Evolutionary conservation across 2,888 invertebrate species (phyloP), one percentile per base, ranked within the genome.

Genomic region (Elmis aenea): DNA sequence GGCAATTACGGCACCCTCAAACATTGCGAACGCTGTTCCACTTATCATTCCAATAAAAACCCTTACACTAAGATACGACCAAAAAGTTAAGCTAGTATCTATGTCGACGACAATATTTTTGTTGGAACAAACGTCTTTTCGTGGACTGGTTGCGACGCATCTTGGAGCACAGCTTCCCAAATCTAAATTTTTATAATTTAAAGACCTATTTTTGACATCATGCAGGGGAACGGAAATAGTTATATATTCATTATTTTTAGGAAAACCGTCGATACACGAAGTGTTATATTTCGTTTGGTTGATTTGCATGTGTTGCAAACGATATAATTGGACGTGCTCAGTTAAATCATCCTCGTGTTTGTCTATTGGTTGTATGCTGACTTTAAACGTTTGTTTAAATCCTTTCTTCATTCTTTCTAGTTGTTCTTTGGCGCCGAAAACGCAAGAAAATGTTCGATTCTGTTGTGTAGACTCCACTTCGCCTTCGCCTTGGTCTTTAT

Each of bases 21-120:
- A 85, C 82, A 86, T 84, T 13, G 84, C 83, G 59, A 83, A 84
- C 0, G 82, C 78, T 2, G 85, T 85, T 0, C 85, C 83, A 22
- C 83, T 75, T 38, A 84, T 80, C 38, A 83, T 80, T 11, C 81
- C 81, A 54, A 76, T 70, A 53, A 75, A 72, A 3, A 76, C 75
- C 22, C 78, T 68, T 45, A 83, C 77, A 25, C 70, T 72, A 16
- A 83, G 70, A 59, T 86, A 85, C 1, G 77, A 58, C 83, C 85
- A 85, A 61, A 85, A 85, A 0, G 85, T 85, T 34, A 83, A 64
- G 1, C 67, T 61, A 9, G 80, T 74, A 55, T 85, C 78, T 41
- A 77, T 67, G 55, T 81, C 82, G 11, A 78, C 69, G 18, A 73
- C 69, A 45, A 70, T 73, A 42, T 77, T 71, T 25, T 58, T 58